These are phyloP conservation scores for Chiloscyllium punctatum DNA, from an alignment of 2,797 vertebrate genomes.

Conservation along the genomic window DNA sequence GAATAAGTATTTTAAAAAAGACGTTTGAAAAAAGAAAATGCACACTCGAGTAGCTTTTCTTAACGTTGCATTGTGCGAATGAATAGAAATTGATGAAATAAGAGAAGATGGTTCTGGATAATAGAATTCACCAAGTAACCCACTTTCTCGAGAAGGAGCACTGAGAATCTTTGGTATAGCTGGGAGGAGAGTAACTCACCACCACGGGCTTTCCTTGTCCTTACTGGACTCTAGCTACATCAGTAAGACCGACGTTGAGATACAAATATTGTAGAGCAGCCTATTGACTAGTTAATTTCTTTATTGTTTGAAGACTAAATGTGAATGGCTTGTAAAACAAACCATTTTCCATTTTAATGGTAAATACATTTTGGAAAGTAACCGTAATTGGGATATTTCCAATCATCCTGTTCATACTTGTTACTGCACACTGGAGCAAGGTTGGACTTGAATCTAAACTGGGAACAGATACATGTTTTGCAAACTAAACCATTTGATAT, in stretches of 20 bases:
- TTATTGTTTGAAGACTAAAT: neutral
- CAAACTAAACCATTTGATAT: neutral
- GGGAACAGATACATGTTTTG: neutral
- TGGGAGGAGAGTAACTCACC: neutral
- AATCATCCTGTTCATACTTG: no score
- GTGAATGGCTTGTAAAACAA: neutral
- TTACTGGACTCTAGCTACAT: neutral
- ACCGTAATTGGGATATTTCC: no score
- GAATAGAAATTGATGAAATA: neutral
- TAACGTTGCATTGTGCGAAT: neutral
- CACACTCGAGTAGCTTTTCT: neutral
- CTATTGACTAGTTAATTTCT: neutral
- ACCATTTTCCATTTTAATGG: neutral
- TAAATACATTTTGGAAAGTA: neutral
- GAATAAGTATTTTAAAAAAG: neutral
- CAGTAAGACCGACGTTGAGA: neutral
- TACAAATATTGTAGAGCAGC: neutral
- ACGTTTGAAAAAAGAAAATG: neutral
- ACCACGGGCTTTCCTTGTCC: neutral
- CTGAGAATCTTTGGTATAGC: neutral
- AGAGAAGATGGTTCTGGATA: neutral
- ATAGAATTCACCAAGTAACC: conserved; percentile 12
- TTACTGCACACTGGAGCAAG: no score
- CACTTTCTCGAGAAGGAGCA: neutral
- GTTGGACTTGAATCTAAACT: no score